Conservation (phyloP, 2,888 invertebrate genomes). For the Himalopsyche japonica region DNA sequence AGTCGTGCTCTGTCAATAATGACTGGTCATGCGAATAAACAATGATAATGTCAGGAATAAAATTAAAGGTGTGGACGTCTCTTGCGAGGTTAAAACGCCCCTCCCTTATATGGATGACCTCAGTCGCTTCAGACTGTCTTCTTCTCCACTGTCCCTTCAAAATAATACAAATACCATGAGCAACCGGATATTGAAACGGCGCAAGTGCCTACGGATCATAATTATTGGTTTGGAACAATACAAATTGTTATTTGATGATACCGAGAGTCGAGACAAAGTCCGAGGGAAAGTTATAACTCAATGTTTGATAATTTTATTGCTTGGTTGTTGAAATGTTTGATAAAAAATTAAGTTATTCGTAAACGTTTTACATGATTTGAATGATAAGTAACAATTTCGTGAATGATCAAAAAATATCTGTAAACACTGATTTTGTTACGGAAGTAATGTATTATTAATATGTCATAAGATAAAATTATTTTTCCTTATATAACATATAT, state of each 20-base stretch:
- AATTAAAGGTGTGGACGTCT: conserved; percentile 35
- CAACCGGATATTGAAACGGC: not conserved
- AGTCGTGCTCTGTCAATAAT: not conserved
- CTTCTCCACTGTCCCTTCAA: not conserved
- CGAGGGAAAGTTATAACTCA: conserved; percentile 11
- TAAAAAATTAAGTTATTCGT: not conserved
- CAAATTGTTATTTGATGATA: conserved; percentile 35
- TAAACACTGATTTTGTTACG: no score
- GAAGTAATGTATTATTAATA: no score
- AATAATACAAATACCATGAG: not conserved
- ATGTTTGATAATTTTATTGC: not conserved
- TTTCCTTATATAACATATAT: no score
- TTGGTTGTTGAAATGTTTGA: not conserved
- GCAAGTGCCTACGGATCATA: conserved; percentile 7
- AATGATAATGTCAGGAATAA: conserved; percentile 33
- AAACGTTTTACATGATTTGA: no score
- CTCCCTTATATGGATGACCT: conserved; percentile 28
- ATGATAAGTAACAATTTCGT: no score
- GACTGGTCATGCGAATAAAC: conserved; percentile 7
- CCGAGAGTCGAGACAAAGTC: conserved; percentile 16
- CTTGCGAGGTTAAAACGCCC: conserved; percentile 25
- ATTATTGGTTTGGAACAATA: conserved; percentile 22
- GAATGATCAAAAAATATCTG: no score
- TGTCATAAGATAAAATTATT: no score
- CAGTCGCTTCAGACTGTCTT: conserved; percentile 10